Evolutionary conservation across 2,888 invertebrate species (phyloP), one percentile per base, ranked within the genome.

Genomic region (Zaprionus obscuricornis): DNA sequence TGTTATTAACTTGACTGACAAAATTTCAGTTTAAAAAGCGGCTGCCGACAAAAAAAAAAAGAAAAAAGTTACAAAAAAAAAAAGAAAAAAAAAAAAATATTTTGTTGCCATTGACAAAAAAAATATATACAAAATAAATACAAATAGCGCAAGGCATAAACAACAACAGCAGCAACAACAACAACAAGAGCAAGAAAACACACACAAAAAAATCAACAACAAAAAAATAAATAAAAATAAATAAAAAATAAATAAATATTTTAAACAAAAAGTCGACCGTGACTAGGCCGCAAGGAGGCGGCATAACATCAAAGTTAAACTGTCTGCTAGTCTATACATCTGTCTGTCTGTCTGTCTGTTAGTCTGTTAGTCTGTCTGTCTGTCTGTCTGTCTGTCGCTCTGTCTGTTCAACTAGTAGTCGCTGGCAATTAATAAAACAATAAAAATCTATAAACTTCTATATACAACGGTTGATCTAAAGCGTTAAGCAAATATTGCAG

Each of bases 1-100:
- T 77, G 81, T 74, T 77, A 74, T 81, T 77, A 77, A 74, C 71
- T 64, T 62, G 56, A 56, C 67, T 71, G 71, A 71, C 66, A 65
- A 77, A n/a, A 64, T 76, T 69, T 58, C 36, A 26, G 54, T 69
- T 60, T 46, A 10, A 39, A 68, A 69, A 60, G 55, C 46, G 17
- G 18, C 52, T 24, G 54, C 65, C 70, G 36, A 26, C 42, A 29
- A n/a, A 10, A 29, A 39, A 8, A 11, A 26, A 27, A 39, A 34
- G 20, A 39, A 45, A 60, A 31, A 56, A 13, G 20, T 47, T 54
- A 63, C 59, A 62, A 57, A 67, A 56, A 64, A 70, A 34, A 66
- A 66, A 66, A 68, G 46, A 63, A 22, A 22, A 5, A 22, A 4
- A 22, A 5, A 27, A 24, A 50, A 59, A 66, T n/a, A n/a, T n/a